These are phyloP conservation scores for Neoseiulus cucumeris DNA, from an alignment of 1,140 invertebrate genomes.

Conservation along the genomic window DNA sequence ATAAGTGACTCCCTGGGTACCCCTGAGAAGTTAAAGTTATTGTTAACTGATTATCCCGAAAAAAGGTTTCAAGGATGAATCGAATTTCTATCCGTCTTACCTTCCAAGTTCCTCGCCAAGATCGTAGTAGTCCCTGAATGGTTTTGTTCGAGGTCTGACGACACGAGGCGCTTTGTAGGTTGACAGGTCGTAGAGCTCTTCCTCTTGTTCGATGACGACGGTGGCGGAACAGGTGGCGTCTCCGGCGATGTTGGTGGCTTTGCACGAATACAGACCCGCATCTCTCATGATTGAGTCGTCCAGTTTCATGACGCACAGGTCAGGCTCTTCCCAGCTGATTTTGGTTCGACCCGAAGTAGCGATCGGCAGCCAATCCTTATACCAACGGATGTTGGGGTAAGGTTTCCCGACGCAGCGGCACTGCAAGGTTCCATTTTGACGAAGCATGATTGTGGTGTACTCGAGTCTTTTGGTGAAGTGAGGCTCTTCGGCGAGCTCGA, in stretches of 20 bases:
- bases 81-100: constrained; percentile 19
- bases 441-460: constrained; percentile 51
- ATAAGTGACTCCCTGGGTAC: constrained; percentile 67
- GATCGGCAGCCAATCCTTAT: constrained; percentile 83
- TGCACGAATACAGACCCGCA: constrained; percentile 76
- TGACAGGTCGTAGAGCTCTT: constrained; percentile 15
- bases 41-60: too few relatives aligned
- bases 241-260: constrained; percentile 77
- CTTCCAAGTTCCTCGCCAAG: constrained; percentile 73
- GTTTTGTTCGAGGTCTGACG: constrained; percentile 34
- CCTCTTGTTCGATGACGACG: constrained; percentile 66
- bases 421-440: constrained; percentile 50
- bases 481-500: constrained; percentile 78
- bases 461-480: constrained; percentile 58
- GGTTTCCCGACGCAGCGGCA: constrained; percentile 73
- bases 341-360: constrained; percentile 55
- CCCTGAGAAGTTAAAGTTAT: constrained; percentile 32
- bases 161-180: constrained; percentile 15
- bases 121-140: constrained; percentile 65
- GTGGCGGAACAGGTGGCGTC: constrained; percentile 68
- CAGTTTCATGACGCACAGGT: constrained; percentile 57
- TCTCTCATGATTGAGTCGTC: constrained; percentile 69
- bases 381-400: constrained; percentile 86
- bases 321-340: constrained; percentile 61
- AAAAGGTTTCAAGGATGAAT: not conserved